Conservation (phyloP, 64 coral and sea anemone genomes). For the Pachyseris speciosa region DNA sequence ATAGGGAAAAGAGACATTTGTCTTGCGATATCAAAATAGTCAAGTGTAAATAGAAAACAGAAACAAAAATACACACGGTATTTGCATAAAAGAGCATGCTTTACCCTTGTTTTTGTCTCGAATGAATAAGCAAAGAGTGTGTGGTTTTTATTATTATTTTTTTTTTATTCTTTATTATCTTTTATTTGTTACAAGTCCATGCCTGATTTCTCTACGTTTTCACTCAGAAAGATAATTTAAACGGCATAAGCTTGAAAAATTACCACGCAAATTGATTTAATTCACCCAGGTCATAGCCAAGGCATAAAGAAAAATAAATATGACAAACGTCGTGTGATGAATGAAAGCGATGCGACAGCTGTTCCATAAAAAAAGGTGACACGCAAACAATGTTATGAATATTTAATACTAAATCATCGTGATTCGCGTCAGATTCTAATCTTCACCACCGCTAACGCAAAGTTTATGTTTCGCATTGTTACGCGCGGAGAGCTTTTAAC, state of each 20-base stretch:
- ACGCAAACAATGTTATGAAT: conserved; percentile 17
- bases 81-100: neutral
- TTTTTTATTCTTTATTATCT: too few relatives aligned
- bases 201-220: too few relatives aligned
- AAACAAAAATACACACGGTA: neutral
- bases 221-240: too few relatives aligned
- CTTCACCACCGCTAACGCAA: neutral
- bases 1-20: too few relatives aligned
- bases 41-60: neutral
- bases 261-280: too few relatives aligned
- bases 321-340: neutral
- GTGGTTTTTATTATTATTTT: too few relatives aligned
- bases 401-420: neutral
- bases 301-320: too few relatives aligned
- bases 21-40: too few relatives aligned
- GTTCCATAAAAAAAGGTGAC: neutral
- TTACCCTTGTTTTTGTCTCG: neutral
- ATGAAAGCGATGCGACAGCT: conserved; percentile 16
- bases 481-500: neutral
- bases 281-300: too few relatives aligned
- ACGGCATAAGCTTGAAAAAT: too few relatives aligned
- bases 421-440: neutral
- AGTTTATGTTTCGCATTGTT: neutral
- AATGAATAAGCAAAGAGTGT: too few relatives aligned
- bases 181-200: too few relatives aligned